These are phyloP conservation scores for Cygnus olor DNA, from an alignment of 2,797 vertebrate genomes.

Conservation along the genomic window DNA sequence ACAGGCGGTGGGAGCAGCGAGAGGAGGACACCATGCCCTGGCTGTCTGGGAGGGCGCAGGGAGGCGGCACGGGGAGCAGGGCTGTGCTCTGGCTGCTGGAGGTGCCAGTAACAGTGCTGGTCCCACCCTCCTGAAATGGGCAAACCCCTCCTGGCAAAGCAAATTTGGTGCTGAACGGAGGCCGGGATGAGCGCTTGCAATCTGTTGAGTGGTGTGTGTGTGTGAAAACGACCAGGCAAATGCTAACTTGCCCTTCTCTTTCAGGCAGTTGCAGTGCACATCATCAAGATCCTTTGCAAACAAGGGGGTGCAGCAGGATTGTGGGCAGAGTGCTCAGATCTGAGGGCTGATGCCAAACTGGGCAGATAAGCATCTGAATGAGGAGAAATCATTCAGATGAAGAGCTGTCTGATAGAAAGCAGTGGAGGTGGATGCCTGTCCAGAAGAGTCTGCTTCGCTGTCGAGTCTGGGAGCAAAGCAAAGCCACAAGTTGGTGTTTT, in stretches of 20 bases:
- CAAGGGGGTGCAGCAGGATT: conserved; percentile 36
- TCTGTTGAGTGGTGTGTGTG: not conserved
- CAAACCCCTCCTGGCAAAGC: not conserved
- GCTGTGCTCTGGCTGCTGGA: not conserved
- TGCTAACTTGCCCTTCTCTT: conserved; percentile 51
- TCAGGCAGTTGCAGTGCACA: not conserved
- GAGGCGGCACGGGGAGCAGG: not conserved
- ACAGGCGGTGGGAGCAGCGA: not conserved
- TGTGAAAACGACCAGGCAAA: conserved; percentile 45
- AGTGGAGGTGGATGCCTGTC: not conserved
- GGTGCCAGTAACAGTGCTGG: not conserved
- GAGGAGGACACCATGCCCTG: not conserved
- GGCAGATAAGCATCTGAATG: conserved; percentile 36
- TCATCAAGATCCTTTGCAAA: conserved; percentile 39
- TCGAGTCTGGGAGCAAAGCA: not conserved
- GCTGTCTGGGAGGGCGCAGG: not conserved
- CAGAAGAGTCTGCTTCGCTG: not conserved
- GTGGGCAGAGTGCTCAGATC: not conserved
- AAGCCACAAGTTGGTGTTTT: not conserved
- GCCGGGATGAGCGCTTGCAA: not conserved
- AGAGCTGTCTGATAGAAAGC: not conserved
- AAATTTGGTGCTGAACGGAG: not conserved
- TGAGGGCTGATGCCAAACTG: conserved; percentile 1
- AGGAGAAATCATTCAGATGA: conserved; percentile 25
- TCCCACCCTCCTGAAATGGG: not conserved